Evolutionary conservation across 2,888 invertebrate genomes (phyloP).

Genomic region (Acanthosepion pharaonis): DNA sequence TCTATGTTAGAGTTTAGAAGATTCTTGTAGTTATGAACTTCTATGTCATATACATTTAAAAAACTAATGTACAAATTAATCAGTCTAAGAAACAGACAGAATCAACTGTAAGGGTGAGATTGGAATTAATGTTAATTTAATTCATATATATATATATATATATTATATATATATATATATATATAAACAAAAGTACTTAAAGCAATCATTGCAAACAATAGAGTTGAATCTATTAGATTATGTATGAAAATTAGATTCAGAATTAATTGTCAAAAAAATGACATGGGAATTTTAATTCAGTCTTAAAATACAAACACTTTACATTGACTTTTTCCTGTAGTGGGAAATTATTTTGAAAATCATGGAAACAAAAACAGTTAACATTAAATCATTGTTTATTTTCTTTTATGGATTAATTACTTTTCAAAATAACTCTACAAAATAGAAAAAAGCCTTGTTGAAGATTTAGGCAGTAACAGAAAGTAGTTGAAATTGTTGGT

Average conservation of each 20-base stretch:
- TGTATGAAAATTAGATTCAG: neutral
- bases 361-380: neutral
- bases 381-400: neutral
- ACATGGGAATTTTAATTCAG: neutral
- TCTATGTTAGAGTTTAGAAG: too few species aligned
- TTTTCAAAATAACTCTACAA: neutral
- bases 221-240: too few species aligned
- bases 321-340: neutral
- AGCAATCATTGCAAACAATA: neutral
- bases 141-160: too few species aligned
- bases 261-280: too few species aligned
- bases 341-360: neutral
- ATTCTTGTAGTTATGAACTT: too few species aligned
- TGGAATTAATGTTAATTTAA: too few species aligned
- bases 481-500: neutral
- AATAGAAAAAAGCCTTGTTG: neutral
- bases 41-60: too few species aligned
- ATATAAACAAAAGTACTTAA: too few species aligned
- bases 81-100: too few species aligned
- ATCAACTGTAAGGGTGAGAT: too few species aligned
- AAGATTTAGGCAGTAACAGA: neutral
- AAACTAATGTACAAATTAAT: too few species aligned
- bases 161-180: too few species aligned
- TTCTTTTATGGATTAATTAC: neutral
- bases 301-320: neutral